These are phyloP conservation scores for Octopus sinensis DNA, from an alignment of 1,140 invertebrate species.

Conservation along the genomic window DNA sequence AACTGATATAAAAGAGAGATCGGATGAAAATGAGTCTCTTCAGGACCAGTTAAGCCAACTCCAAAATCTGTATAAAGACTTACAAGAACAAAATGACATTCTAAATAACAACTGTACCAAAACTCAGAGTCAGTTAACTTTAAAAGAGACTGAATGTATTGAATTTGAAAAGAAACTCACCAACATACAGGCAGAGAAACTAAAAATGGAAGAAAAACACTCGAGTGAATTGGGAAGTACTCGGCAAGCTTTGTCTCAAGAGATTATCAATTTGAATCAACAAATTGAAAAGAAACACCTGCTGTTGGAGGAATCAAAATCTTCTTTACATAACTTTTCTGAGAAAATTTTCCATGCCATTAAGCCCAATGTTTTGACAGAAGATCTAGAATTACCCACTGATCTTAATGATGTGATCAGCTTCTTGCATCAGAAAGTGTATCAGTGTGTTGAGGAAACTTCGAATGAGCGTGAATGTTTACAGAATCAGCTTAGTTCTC, in stretches of 20 bases:
- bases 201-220: neutral
- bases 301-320: too few species aligned
- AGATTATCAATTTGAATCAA: neutral
- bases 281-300: neutral
- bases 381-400: too few species aligned
- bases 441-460: too few species aligned
- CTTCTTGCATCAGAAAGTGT: too few species aligned
- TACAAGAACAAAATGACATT: neutral
- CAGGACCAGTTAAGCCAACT: neutral
- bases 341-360: too few species aligned
- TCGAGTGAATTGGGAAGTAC: neutral
- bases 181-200: neutral
- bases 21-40: neutral
- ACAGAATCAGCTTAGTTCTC: too few species aligned
- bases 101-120: neutral
- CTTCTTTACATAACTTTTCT: too few species aligned
- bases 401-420: too few species aligned
- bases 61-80: neutral
- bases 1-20: neutral
- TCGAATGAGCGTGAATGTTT: too few species aligned
- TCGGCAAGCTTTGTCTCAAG: neutral
- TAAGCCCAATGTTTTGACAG: too few species aligned
- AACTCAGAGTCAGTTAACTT: neutral
- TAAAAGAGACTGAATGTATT: neutral
- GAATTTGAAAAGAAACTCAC: neutral